Percentiles rank a stretch among this genome's conserved stretches.
Evolutionary conservation across 1,140 invertebrate species (phyloP).

Genomic region (Drosophila erecta): DNA sequence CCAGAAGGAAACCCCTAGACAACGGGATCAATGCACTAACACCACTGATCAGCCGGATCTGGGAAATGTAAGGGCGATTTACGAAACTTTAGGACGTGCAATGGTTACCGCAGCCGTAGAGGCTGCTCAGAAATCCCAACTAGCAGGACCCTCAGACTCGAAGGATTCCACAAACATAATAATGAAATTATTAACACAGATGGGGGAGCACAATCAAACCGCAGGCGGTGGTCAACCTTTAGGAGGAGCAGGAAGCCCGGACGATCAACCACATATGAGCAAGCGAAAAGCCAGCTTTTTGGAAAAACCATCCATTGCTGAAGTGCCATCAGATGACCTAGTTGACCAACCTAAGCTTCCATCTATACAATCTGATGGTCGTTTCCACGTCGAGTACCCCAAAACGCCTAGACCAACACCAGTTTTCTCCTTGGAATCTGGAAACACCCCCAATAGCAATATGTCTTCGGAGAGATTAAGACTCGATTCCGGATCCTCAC

Average conservation of each 20-base stretch:
- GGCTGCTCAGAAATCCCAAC: neutral
- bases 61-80: slow-evolving; percentile 15
- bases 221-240: too few relatives aligned
- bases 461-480: neutral
- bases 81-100: slow-evolving; percentile 27
- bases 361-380: neutral
- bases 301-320: neutral
- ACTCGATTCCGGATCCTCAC: neutral
- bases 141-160: neutral
- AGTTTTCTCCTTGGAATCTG: too few relatives aligned
- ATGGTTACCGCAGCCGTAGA: slow-evolving; percentile 24
- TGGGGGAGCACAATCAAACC: neutral
- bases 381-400: neutral
- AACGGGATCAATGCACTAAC: slow-evolving; percentile 19
- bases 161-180: neutral
- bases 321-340: neutral
- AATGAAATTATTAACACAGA: neutral
- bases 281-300: neutral
- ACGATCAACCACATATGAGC: neutral
- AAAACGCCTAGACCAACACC: neutral
- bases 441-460: too few relatives aligned
- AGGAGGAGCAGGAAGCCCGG: too few relatives aligned
- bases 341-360: neutral
- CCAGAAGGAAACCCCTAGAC: neutral
- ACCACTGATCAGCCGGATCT: neutral